Conservation (phyloP, 2,888 invertebrate genomes). For the Griposia aprilina region DNA sequence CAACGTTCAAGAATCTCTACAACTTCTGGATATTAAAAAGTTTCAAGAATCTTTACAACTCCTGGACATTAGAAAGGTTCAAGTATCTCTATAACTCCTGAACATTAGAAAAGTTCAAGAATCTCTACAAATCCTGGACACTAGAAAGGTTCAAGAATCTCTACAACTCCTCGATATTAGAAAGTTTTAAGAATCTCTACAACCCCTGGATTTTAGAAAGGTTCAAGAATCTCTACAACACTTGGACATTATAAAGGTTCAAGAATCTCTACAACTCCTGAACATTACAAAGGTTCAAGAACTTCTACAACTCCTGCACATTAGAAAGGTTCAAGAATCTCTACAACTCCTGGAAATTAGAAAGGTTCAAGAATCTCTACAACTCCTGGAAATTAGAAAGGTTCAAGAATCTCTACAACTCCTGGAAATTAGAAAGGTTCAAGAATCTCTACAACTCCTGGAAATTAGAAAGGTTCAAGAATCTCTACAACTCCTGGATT, state of each 20-base stretch:
- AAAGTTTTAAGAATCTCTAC: no score
- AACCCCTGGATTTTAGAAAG: slow-evolving; percentile 49
- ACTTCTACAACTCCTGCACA: no score
- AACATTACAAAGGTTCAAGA: no score
- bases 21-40: background rate
- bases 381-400: background rate
- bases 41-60: background rate
- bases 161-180: background rate
- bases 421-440: no score
- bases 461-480: background rate
- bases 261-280: background rate
- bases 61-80: background rate
- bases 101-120: no score
- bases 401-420: background rate
- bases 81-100: background rate
- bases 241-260: background rate
- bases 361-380: background rate
- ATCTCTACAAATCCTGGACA: no score
- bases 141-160: background rate
- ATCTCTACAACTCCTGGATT: background rate
- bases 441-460: no score
- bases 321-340: background rate
- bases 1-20: background rate
- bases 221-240: background rate
- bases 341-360: background rate